These are phyloP conservation scores for Sander vitreus DNA, from an alignment of 2,113 vertebrate genomes.

Conservation along the genomic window DNA sequence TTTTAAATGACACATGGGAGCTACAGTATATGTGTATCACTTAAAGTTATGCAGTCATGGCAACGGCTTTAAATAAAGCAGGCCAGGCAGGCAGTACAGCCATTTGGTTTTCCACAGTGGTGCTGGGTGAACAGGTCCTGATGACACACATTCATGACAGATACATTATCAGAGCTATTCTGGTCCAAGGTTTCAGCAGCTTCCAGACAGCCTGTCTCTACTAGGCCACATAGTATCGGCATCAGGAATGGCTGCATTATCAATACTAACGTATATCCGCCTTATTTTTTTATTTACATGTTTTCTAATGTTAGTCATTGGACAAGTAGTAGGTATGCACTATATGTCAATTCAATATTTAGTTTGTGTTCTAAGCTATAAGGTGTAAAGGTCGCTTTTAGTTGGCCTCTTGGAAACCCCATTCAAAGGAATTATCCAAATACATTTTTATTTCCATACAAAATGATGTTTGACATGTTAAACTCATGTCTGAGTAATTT, in stretches of 20 bases:
- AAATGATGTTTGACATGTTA: constrained; percentile 22
- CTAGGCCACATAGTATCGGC: constrained; percentile 36
- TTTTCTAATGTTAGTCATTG: constrained; percentile 3
- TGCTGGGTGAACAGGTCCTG: constrained; percentile 50
- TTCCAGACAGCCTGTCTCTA: constrained; percentile 67
- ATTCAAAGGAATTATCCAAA: constrained; percentile 1
- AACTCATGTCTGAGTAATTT: constrained; percentile 8
- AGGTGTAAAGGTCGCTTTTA: background rate
- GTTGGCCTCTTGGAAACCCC: background rate
- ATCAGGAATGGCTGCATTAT: constrained; percentile 27
- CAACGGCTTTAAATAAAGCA: constrained; percentile 71
- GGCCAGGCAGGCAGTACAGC: constrained; percentile 29
- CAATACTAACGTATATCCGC: background rate
- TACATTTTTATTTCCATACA: background rate
- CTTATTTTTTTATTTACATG: background rate
- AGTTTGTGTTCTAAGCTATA: background rate
- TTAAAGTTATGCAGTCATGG: constrained; percentile 55
- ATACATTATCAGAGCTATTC: constrained; percentile 80
- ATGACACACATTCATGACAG: constrained; percentile 76
- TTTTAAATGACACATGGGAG: constrained; percentile 49
- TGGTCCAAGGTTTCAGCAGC: constrained; percentile 69
- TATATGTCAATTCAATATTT: background rate
- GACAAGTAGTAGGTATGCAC: background rate
- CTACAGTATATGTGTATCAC: constrained; percentile 38
- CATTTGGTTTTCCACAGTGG: constrained; percentile 64